These are phyloP conservation scores for Mesochorus sp. DNA, from an alignment of 2,888 invertebrate genomes.

Conservation along the genomic window DNA sequence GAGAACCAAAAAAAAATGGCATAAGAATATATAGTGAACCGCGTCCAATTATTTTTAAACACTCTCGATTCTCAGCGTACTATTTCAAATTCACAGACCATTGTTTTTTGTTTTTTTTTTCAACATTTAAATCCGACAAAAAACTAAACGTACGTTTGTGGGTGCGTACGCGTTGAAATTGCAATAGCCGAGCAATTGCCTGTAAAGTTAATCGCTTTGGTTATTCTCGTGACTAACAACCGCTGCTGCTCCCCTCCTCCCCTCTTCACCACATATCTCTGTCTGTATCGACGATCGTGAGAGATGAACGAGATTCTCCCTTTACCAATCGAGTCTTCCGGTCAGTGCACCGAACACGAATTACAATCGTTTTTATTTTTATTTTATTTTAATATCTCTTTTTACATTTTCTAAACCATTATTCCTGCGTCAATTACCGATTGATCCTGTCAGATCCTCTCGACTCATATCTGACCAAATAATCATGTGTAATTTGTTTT, in stretches of 20 bases:
- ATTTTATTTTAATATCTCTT: conserved; percentile 48
- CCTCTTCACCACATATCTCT: no score
- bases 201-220: conserved; percentile 38
- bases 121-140: no score
- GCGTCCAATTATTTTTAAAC: no score
- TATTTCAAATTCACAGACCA: no score
- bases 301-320: conserved; percentile 14
- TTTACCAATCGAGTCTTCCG: conserved; percentile 59
- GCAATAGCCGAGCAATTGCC: conserved; percentile 44
- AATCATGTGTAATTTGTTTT: neutral
- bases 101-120: no score
- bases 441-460: conserved; percentile 15
- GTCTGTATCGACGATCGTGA: no score
- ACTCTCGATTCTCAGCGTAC: no score
- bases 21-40: no score
- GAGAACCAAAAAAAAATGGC: no score
- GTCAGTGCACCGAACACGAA: conserved; percentile 65
- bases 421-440: conserved; percentile 36
- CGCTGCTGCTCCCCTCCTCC: neutral
- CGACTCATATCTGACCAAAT: neutral
- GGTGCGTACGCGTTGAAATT: no score
- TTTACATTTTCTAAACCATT: conserved; percentile 22
- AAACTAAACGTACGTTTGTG: no score
- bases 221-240: conserved; percentile 25
- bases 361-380: conserved; percentile 73